These are phyloP conservation scores for Apteryx owenii DNA, from an alignment of 2,113 vertebrate species.

Conservation along the genomic window DNA sequence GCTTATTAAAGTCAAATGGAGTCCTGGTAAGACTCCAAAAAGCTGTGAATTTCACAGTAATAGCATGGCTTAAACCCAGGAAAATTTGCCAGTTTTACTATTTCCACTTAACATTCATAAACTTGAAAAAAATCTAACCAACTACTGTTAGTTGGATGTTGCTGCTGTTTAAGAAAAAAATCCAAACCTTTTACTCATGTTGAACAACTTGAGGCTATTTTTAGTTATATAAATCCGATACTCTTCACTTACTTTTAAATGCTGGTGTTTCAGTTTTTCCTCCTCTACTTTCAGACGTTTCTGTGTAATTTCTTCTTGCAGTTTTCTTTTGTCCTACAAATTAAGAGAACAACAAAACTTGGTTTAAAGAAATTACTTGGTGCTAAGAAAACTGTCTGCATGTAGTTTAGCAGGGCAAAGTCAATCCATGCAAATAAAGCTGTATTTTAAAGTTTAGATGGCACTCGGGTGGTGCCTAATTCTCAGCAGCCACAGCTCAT, in stretches of 20 bases:
- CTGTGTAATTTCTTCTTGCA: slow-evolving; percentile 93
- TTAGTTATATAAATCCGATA: neutral
- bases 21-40: slow-evolving; percentile 10
- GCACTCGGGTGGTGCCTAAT: neutral
- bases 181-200: neutral
- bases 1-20: slow-evolving; percentile 55
- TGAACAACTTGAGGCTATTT: neutral
- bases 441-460: neutral
- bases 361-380: neutral
- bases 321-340: slow-evolving; percentile 92
- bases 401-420: neutral
- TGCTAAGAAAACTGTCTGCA: neutral
- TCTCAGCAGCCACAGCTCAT: neutral
- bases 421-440: neutral
- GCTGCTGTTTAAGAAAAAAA: neutral
- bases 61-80: neutral
- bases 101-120: neutral
- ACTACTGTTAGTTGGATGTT: neutral
- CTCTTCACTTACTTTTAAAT: slow-evolving; percentile 87
- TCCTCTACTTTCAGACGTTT: slow-evolving; percentile 92
- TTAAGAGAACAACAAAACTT: neutral
- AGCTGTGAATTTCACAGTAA: slow-evolving; percentile 46
- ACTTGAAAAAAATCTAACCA: neutral
- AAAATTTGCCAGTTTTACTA: slow-evolving; percentile 16
- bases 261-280: slow-evolving; percentile 93